A percentile compares a stretch with the other conserved stretches of the same genome.
Evolutionary conservation across 2,797 vertebrate species (phyloP).

Genomic region (Enteromius unitaeniatus): DNA sequence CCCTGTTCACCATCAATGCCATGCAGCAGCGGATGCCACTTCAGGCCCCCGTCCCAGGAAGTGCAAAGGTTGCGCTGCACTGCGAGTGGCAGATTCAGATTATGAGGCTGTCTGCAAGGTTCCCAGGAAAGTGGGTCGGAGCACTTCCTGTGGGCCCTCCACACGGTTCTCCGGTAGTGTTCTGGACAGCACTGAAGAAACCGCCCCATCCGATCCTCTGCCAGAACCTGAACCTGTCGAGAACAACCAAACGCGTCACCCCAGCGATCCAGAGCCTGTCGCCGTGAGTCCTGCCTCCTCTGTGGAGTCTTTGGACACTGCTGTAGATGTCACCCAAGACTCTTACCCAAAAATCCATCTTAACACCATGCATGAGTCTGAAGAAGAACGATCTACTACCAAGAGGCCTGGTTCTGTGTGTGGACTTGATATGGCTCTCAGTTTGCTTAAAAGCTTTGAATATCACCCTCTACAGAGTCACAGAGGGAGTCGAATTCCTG

Average conservation of each 20-base stretch:
- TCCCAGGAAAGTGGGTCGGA: slow-evolving; percentile 84
- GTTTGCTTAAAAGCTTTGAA: slow-evolving; percentile 80
- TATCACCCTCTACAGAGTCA: slow-evolving; percentile 85
- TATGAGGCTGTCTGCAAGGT: slow-evolving; percentile 94
- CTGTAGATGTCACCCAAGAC: slow-evolving; percentile 69
- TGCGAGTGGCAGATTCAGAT: slow-evolving; percentile 90
- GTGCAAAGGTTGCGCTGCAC: slow-evolving; percentile 83
- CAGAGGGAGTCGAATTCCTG: slow-evolving; percentile 86
- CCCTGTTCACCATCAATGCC: slow-evolving; percentile 63
- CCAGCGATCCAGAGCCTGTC: slow-evolving; percentile 74
- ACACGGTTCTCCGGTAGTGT: slow-evolving; percentile 76
- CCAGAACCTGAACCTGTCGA: slow-evolving; percentile 36
- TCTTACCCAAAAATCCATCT: slow-evolving; percentile 35
- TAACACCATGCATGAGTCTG: slow-evolving; percentile 68
- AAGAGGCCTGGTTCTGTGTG: slow-evolving; percentile 65
- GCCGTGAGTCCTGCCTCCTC: slow-evolving; percentile 83
- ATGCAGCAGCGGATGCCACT: slow-evolving; percentile 64
- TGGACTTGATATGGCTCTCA: slow-evolving; percentile 82
- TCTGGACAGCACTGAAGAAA: slow-evolving; percentile 73
- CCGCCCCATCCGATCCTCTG: slow-evolving; percentile 55
- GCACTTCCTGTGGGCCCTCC: slow-evolving; percentile 83
- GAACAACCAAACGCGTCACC: slow-evolving; percentile 15
- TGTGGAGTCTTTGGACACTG: slow-evolving; percentile 83
- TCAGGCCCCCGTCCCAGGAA: slow-evolving; percentile 76
- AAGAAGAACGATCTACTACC: slow-evolving; percentile 67